Percentiles rank a stretch among this genome's conserved stretches.
phyloP scores from a whole-genome alignment of 2,113 vertebrate genomes.

The Sapajus apella region DNA sequence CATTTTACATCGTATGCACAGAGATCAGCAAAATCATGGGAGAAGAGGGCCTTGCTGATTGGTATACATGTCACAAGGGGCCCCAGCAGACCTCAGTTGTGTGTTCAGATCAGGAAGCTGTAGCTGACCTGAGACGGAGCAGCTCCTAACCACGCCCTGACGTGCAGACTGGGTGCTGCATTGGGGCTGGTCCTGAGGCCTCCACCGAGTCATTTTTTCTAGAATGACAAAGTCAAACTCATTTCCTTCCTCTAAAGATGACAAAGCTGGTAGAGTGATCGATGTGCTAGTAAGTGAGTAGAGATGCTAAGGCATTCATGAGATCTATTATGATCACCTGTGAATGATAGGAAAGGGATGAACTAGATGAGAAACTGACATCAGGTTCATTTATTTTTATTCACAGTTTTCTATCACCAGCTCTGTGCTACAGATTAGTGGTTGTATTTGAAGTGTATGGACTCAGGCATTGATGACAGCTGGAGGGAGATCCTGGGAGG shows the following conservation, averaged over 20 bases:
- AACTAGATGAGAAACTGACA: not conserved
- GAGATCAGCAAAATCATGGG: not conserved
- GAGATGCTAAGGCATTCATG: not conserved
- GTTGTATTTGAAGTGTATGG: not conserved
- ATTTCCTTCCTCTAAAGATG: not conserved
- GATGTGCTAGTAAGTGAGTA: not conserved
- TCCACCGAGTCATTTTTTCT: not conserved
- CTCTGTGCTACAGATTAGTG: not conserved
- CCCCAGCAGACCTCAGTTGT: not conserved
- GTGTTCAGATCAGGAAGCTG: not conserved
- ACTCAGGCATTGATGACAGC: not conserved
- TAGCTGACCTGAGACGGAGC: not conserved
- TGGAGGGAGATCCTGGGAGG: not conserved
- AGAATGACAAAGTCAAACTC: not conserved
- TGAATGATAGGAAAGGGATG: not conserved
- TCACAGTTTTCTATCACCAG: not conserved
- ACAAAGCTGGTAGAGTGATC: not conserved
- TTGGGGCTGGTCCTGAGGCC: not conserved
- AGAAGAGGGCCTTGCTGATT: not conserved
- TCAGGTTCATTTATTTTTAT: not conserved
- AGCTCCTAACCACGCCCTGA: accelerated
- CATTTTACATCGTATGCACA: not conserved
- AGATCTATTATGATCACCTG: not conserved
- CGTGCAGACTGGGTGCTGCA: no score
- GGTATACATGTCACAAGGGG: not conserved